Percentiles rank a stretch among this genome's conserved stretches.
These are phyloP conservation scores for Drosophila pseudotalamancana DNA, from an alignment of 2,888 invertebrate species.

Conservation along the genomic window DNA sequence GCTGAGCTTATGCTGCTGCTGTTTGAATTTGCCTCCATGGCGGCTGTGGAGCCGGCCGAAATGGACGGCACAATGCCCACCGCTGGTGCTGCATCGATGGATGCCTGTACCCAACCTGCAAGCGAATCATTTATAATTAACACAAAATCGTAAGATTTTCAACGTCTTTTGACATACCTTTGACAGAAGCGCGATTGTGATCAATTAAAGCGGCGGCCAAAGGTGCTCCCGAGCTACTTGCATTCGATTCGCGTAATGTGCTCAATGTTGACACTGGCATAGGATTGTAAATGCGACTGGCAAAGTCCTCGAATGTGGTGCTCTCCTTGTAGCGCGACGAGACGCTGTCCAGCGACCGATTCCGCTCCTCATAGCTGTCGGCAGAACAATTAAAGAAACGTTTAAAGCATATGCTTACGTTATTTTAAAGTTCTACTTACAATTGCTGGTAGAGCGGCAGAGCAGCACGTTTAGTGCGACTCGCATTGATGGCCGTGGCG, in stretches of 20 bases:
- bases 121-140: background rate
- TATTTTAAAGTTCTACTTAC: constrained; percentile 85
- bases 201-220: constrained; percentile 87
- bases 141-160: background rate
- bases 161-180: constrained; percentile 64
- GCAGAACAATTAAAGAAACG: constrained; percentile 12
- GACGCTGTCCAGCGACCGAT: constrained; percentile 92
- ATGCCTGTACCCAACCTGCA: constrained; percentile 83
- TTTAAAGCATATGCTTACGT: background rate
- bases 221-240: constrained; percentile 82
- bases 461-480: constrained; percentile 94
- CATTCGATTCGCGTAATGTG: constrained; percentile 72
- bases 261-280: constrained; percentile 83
- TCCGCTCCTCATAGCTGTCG: constrained; percentile 94
- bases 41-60: constrained; percentile 80
- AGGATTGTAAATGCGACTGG: constrained; percentile 89
- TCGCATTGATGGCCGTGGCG: constrained; percentile 95
- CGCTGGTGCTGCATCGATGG: constrained; percentile 77
- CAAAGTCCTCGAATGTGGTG: constrained; percentile 96
- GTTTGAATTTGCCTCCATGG: constrained; percentile 75
- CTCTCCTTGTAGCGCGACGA: constrained; percentile 93
- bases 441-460: constrained; percentile 96
- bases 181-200: constrained; percentile 83
- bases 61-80: constrained; percentile 76
- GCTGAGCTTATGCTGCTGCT: constrained; percentile 63